These are phyloP conservation scores for Phaenicophaeus curvirostris DNA, from an alignment of 2,797 vertebrate species.

Conservation along the genomic window DNA sequence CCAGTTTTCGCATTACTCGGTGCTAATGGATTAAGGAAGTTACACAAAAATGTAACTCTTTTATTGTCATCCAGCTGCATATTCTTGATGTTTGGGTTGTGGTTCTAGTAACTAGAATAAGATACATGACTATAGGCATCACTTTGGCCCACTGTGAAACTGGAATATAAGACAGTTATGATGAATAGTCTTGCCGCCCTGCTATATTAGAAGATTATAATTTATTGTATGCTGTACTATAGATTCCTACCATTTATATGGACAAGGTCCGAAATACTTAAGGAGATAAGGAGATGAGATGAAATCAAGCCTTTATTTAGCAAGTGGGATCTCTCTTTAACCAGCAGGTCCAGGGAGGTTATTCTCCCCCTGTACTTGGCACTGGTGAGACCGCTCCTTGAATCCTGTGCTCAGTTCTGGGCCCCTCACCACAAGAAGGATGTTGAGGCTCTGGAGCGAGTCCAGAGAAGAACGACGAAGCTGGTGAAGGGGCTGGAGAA, in stretches of 20 bases:
- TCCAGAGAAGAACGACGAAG: no score
- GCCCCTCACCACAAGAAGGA: no score
- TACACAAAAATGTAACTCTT: not conserved
- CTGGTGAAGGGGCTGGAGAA: no score
- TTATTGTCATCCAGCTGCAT: not conserved
- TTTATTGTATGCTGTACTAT: accelerated
- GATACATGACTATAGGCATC: not conserved
- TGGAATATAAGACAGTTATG: no score
- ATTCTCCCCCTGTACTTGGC: no score
- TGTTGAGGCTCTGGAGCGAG: no score
- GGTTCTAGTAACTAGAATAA: not conserved
- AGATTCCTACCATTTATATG: no score
- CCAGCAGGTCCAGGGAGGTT: no score
- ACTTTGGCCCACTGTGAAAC: not conserved
- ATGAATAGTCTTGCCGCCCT: not conserved
- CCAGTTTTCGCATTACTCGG: not conserved
- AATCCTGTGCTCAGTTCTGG: no score
- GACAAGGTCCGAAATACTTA: not conserved
- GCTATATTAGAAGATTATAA: no score
- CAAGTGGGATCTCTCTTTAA: not conserved
- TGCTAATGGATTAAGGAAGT: not conserved
- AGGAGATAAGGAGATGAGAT: not conserved
- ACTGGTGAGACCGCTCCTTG: no score
- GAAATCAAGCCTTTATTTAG: not conserved
- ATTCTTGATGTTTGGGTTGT: not conserved